Base-by-base conservation (phyloP, 1,140 invertebrate genomes). In the Manduca sexta region DNA sequence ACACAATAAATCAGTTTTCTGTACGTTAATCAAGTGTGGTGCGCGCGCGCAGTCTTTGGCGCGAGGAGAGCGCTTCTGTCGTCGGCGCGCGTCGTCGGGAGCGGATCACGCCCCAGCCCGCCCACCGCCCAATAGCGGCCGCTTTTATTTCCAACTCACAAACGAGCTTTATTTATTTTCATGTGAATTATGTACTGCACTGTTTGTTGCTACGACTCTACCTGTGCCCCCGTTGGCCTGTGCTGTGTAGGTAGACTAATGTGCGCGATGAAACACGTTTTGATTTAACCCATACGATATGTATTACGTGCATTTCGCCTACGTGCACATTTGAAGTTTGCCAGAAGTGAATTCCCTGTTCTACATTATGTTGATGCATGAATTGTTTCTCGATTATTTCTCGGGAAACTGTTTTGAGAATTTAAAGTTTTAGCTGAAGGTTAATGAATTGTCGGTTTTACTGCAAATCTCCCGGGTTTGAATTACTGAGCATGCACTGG, bases 101-200 rank as follows among this genome's bases (percentile, higher is more conserved):
- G n/a, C n/a, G n/a, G n/a, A n/a, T n/a, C n/a, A n/a, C n/a, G n/a
- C n/a, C n/a, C n/a, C n/a, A n/a, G n/a, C n/a, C n/a, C n/a, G n/a
- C n/a, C n/a, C n/a, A n/a, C n/a, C n/a, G n/a, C n/a, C n/a, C n/a
- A n/a, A n/a, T n/a, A n/a, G n/a, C n/a, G 49, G 34, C 37, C 17
- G 15, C 29, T 37, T 37, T 38, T 45, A 51, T 40, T 45, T 46
- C 49, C 34, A 17, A 29, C 37, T 40, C 17, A 30, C 14, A 34
- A 33, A n/a, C 37, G 13, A 34, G 15, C 40, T 53, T 51, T 71
- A 69, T 66, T 68, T 71, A 69, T 71, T 68, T 61, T 63, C 52
- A 50, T 55, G 43, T 66, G 47, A 68, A 58, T 61, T 69, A 66
- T 70, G 59, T 67, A 64, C 64, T 56, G 54, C 37, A 39, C 7